These are phyloP conservation scores for Megaceryle torquata DNA, from an alignment of 2,113 vertebrate species.

Conservation along the genomic window DNA sequence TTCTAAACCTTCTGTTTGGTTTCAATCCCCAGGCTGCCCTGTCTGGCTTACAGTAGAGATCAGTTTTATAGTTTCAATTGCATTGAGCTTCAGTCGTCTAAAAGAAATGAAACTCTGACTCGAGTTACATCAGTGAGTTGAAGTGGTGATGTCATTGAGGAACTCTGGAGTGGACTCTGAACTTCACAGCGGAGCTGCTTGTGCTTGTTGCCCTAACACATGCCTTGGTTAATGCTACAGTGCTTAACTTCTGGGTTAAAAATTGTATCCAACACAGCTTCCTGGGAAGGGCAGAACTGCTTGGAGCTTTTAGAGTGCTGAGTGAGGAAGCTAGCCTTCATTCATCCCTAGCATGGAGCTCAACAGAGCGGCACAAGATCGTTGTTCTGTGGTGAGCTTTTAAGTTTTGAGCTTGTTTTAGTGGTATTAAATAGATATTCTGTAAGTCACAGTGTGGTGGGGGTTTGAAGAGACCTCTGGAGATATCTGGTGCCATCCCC, in stretches of 20 bases:
- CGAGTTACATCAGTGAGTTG: neutral
- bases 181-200: neutral
- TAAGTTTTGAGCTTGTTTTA: neutral
- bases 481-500: neutral
- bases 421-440: too few relatives aligned
- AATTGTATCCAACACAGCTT: neutral
- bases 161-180: neutral
- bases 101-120: neutral
- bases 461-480: neutral
- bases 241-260: neutral
- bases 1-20: neutral
- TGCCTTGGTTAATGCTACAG: neutral
- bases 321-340: neutral
- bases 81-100: fast-evolving
- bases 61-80: neutral
- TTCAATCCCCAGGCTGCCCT: neutral
- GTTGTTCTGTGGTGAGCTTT: neutral
- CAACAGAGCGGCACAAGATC: neutral
- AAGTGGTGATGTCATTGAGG: neutral
- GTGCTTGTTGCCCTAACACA: neutral
- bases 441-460: neutral
- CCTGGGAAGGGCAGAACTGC: neutral
- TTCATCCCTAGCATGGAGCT: fast-evolving
- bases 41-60: neutral
- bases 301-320: fast-evolving